Base-by-base conservation (phyloP, 2,888 invertebrate species). In the Pharmacophagus antenor region DNA sequence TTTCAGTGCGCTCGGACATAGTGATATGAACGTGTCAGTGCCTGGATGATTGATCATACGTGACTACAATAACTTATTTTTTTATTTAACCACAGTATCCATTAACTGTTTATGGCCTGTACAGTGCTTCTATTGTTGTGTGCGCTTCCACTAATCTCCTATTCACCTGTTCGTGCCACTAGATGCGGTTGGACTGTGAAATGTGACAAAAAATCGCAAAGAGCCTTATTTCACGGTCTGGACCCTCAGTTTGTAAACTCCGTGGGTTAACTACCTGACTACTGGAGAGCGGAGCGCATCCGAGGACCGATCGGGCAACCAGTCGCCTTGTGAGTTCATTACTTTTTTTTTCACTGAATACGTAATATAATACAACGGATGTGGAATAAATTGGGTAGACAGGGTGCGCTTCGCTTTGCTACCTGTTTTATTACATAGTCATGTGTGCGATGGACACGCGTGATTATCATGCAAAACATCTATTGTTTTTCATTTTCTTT, bases 141-240 rank as follows among this genome's bases (percentile, higher is more conserved):
- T 82, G 76, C 81, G 80, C 80, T 74, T 79, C 82, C 74, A 83
- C 80, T 85, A 84, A 88, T 88, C 84, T 80, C 68, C 82, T 84
- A 84, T 86, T 85, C 87, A 87, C 86, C 86, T 86, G 85, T 82
- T 70, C 76, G 72, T 69, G 76, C 80, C 80, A 83, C 82, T 78
- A 75, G 76, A 76, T 82, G 85, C 76, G 83, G 84, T 83, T 77
- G 71, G 76, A 82, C 87, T 84, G 85, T 89, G 87, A 85, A 89
- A 88, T 88, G 88, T 87, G 88, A 88, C 85, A 89, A 89, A 88
- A 88, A 89, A 87, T 85, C 82, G 88, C 87, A 87, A 87, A 85
- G 84, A 79, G 74, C 75, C 68, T 70, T 74, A 76, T 82, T 82
- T 82, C 84, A 69, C 63, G 64, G 70, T 70, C 76, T 68, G 80